Conservation (phyloP, 2,113 vertebrate genomes). For the Macrotus californicus region DNA sequence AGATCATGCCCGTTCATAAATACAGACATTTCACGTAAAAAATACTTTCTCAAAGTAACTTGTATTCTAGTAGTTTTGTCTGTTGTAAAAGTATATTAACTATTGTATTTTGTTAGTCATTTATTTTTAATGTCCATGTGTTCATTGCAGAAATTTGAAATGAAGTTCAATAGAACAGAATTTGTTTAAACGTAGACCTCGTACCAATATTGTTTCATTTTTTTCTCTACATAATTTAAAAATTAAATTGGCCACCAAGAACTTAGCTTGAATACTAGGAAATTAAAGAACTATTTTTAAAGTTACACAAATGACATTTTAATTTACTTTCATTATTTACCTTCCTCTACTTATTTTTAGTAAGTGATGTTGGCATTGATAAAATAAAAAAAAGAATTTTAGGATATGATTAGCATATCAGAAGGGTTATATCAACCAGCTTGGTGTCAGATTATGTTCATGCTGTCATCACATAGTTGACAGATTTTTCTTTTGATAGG, state of each 20-base stretch:
- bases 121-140: conserved; percentile 63
- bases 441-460: conserved; percentile 15
- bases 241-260: conserved; percentile 31
- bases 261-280: conserved; percentile 50
- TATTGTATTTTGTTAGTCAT: conserved; percentile 52
- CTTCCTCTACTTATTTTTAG: conserved; percentile 36
- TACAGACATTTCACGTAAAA: conserved; percentile 63
- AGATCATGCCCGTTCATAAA: conserved; percentile 68
- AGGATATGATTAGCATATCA: conserved; percentile 24
- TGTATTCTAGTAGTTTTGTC: conserved; percentile 64
- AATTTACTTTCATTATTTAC: conserved; percentile 17
- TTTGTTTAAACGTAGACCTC: conserved; percentile 50
- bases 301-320: conserved; percentile 35
- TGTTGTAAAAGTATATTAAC: conserved; percentile 62
- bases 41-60: conserved; percentile 65
- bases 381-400: conserved; percentile 25
- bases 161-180: conserved; percentile 40
- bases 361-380: neutral
- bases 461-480: neutral
- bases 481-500: conserved; percentile 7
- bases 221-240: conserved; percentile 45
- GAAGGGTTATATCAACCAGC: neutral
- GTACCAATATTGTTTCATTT: conserved; percentile 35
- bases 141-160: conserved; percentile 68
- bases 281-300: conserved; percentile 47